Percentiles rank a stretch among this genome's conserved stretches.
Conservation (phyloP, 2,797 vertebrate genomes). For the Cheirogaleus major region DNA sequence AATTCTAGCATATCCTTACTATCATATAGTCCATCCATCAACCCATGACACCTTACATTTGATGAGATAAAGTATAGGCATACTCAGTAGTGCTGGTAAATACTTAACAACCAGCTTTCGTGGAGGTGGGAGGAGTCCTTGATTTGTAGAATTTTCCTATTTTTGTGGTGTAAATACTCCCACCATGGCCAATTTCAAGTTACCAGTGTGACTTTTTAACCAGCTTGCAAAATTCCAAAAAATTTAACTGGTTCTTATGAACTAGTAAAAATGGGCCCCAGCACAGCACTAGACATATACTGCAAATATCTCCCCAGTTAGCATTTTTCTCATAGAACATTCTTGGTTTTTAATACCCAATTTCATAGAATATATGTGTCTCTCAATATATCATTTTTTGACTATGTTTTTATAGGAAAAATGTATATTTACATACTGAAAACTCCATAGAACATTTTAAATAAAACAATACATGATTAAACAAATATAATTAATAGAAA, state of each 20-base stretch:
- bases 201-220: not conserved
- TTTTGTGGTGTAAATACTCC: conserved; percentile 10
- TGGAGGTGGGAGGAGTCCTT: not conserved
- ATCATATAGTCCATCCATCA: not conserved
- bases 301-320: not conserved
- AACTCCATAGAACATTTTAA: not conserved
- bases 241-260: not conserved
- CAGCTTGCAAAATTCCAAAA: conserved; percentile 23
- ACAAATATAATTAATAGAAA: not conserved
- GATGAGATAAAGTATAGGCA: not conserved
- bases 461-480: not conserved
- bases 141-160: not conserved
- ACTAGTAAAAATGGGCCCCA: not conserved
- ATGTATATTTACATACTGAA: not conserved
- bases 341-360: not conserved
- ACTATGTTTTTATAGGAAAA: not conserved
- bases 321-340: not conserved
- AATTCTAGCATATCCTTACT: not conserved
- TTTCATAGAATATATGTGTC: not conserved
- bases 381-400: not conserved
- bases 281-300: not conserved
- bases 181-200: not conserved
- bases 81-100: not conserved
- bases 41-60: not conserved
- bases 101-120: not conserved